Percentiles rank a stretch among this genome's conserved stretches.
These are phyloP conservation scores for Aquatica leii DNA, from an alignment of 2,888 invertebrate species.

Conservation along the genomic window DNA sequence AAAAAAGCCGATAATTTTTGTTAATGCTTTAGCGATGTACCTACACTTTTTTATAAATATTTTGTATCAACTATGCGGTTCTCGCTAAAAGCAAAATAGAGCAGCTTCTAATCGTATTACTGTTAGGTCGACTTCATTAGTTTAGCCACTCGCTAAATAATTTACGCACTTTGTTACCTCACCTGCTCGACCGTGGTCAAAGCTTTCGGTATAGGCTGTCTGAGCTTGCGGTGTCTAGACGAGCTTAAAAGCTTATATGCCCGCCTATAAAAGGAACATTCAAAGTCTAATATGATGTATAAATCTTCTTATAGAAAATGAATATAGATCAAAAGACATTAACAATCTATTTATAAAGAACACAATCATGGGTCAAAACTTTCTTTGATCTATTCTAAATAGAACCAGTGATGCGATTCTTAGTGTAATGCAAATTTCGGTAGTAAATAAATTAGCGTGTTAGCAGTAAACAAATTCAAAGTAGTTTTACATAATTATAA, in stretches of 20 bases:
- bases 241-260: constrained; percentile 31
- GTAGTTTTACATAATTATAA: too few relatives aligned
- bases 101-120: constrained; percentile 48
- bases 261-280: constrained; percentile 23
- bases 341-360: constrained; percentile 10
- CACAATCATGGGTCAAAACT: constrained; percentile 1
- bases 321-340: constrained; percentile 26
- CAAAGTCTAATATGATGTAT: constrained; percentile 7
- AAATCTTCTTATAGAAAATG: constrained; percentile 25
- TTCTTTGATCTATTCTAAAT: not conserved
- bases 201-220: constrained; percentile 29
- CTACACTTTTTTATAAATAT: not conserved
- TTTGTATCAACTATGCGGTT: constrained; percentile 19
- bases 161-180: constrained; percentile 51
- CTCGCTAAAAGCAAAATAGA: constrained; percentile 17
- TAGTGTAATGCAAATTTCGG: too few relatives aligned
- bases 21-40: too few relatives aligned
- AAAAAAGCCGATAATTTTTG: not conserved
- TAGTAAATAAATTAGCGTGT: too few relatives aligned
- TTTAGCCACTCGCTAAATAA: constrained; percentile 52
- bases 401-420: not conserved
- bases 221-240: constrained; percentile 31
- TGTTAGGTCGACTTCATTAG: constrained; percentile 53
- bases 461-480: too few relatives aligned
- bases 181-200: constrained; percentile 39